phyloP scores from a whole-genome alignment of 2,797 vertebrate species.

The Myotis vivesi region DNA sequence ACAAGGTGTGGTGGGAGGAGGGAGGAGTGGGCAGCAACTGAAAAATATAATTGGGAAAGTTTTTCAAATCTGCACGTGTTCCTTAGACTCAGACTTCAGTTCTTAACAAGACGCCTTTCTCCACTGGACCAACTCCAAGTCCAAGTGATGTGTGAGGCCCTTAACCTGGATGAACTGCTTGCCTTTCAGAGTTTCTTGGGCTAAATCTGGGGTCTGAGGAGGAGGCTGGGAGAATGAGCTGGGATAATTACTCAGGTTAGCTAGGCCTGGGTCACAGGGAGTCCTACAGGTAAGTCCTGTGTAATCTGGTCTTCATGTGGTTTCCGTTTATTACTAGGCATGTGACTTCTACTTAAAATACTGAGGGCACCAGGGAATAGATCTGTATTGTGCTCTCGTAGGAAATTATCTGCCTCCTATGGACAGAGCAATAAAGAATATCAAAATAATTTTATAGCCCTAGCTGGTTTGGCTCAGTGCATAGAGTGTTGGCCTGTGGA shows the following conservation, averaged over 20 bases:
- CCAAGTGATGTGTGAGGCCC: not conserved
- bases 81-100: not conserved
- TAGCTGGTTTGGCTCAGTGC: too few relatives aligned
- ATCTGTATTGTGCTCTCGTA: not conserved
- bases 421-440: not conserved
- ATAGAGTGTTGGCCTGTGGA: too few relatives aligned
- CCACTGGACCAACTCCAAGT: not conserved
- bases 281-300: not conserved
- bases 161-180: not conserved
- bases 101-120: not conserved
- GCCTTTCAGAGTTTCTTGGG: not conserved
- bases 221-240: not conserved
- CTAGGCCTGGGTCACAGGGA: not conserved
- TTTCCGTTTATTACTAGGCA: not conserved
- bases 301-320: not conserved
- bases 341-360: not conserved
- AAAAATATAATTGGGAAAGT: not conserved
- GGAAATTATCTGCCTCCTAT: slow-evolving; percentile 21
- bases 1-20: not conserved
- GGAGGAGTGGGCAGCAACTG: not conserved
- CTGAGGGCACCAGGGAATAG: not conserved
- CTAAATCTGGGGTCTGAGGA: not conserved
- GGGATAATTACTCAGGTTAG: not conserved
- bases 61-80: not conserved
- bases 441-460: not conserved